Evolutionary conservation across 2,888 invertebrate genomes (phyloP).

Genomic region (Bellardia bayeri): DNA sequence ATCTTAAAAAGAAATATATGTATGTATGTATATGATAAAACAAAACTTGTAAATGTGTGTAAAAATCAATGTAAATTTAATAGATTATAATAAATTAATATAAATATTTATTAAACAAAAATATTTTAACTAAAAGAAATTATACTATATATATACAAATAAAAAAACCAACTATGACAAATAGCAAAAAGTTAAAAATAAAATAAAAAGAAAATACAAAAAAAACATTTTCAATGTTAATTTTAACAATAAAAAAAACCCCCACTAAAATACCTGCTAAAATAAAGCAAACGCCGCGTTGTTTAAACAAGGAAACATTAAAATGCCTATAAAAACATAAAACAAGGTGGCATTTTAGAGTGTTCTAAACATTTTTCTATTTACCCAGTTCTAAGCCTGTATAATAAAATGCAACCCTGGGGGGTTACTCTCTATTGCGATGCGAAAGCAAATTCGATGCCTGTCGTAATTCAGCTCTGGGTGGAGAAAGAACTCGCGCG

Average conservation of each 20-base stretch:
- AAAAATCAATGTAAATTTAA: conserved; percentile 63
- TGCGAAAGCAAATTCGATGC: no score
- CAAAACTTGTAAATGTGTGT: conserved; percentile 66
- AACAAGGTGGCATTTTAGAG: not conserved
- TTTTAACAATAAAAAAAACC: not conserved
- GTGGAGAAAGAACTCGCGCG: no score
- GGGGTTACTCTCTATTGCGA: no score
- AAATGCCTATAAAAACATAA: not conserved
- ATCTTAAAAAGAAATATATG: not conserved
- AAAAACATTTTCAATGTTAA: conserved; percentile 6
- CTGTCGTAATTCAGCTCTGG: no score
- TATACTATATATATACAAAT: conserved; percentile 19
- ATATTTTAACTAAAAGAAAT: conserved; percentile 35
- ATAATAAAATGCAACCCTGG: no score
- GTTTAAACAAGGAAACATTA: no score
- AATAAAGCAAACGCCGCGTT: not conserved
- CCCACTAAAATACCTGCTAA: conserved; percentile 29
- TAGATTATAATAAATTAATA: conserved; percentile 28
- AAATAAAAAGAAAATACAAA: conserved; percentile 24
- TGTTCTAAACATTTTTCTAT: no score
- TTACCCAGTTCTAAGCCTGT: no score
- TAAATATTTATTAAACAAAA: conserved; percentile 17
- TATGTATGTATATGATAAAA: not conserved
- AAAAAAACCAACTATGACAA: not conserved
- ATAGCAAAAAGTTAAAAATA: not conserved